Conservation (phyloP, 2,113 vertebrate genomes). For the Regulus satrapa region DNA sequence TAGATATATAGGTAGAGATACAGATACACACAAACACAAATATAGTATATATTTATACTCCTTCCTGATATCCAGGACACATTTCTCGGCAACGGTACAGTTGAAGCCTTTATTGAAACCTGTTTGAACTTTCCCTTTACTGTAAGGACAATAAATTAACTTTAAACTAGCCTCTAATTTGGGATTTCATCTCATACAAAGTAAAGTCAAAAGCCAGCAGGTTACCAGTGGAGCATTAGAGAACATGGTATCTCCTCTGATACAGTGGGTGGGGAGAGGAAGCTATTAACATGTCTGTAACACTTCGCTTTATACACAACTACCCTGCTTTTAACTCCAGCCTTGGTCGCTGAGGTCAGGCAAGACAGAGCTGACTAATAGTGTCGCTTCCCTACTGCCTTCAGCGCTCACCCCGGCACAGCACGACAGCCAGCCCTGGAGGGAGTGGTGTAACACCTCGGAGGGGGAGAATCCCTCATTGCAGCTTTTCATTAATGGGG, state of each 20-base stretch:
- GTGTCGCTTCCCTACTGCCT: not conserved
- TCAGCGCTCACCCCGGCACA: not conserved
- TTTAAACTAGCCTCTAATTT: constrained; percentile 37
- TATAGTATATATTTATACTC: not conserved
- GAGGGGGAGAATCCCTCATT: not conserved
- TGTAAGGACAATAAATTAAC: constrained; percentile 36
- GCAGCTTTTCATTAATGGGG: not conserved
- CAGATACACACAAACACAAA: not conserved
- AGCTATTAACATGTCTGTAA: constrained; percentile 66
- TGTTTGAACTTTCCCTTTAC: constrained; percentile 25
- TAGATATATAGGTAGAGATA: not conserved
- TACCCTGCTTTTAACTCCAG: constrained; percentile 66
- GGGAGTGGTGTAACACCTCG: not conserved
- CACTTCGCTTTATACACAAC: constrained; percentile 61
- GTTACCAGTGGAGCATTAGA: constrained; percentile 13
- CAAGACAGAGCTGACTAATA: constrained; percentile 34
- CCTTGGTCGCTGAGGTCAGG: constrained; percentile 42
- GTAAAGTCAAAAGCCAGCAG: constrained; percentile 46
- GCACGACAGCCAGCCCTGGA: not conserved
- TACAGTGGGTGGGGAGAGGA: constrained; percentile 30
- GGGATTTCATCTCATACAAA: constrained; percentile 30
- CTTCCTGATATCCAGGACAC: not conserved
- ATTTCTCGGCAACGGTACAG: not conserved
- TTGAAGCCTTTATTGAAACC: not conserved
- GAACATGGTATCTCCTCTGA: not conserved